Evolutionary conservation across 1,140 invertebrate species (phyloP).

Genomic region (Euborellia annulipes): DNA sequence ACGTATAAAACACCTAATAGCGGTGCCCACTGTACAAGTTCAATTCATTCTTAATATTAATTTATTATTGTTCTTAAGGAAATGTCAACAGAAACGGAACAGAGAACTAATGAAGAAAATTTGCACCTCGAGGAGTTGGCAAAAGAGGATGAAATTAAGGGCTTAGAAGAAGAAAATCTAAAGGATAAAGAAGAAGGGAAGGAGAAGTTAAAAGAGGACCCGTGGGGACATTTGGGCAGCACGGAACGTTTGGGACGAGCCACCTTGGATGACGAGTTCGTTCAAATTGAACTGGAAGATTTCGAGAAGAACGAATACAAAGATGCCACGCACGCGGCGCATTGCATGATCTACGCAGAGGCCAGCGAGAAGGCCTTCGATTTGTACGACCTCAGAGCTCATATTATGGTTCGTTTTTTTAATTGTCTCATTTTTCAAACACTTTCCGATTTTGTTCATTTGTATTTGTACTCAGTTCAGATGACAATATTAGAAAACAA

Average conservation of each 20-base stretch:
- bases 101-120: too few relatives aligned
- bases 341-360: conserved; percentile 20
- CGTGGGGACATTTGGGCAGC: conserved; percentile 11
- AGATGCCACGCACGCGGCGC: conserved; percentile 14
- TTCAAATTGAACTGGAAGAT: conserved; percentile 10
- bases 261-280: conserved; percentile 10
- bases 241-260: conserved; percentile 17
- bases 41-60: too few relatives aligned
- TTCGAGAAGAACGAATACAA: conserved; percentile 11
- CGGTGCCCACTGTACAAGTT: too few relatives aligned
- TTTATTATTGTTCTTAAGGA: too few relatives aligned
- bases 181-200: too few relatives aligned
- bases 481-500: not conserved
- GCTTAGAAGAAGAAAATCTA: too few relatives aligned
- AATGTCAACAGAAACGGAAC: too few relatives aligned
- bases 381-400: conserved; percentile 16
- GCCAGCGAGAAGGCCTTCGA: conserved; percentile 15
- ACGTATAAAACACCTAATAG: too few relatives aligned
- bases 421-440: too few relatives aligned
- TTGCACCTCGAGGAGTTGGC: too few relatives aligned
- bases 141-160: too few relatives aligned
- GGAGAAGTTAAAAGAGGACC: conserved; percentile 4
- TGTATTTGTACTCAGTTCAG: not conserved
- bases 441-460: too few relatives aligned
- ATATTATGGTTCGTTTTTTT: conserved; percentile 19